Evolutionary conservation across 2,888 invertebrate genomes (phyloP).

Genomic region (Cepaea hortensis): DNA sequence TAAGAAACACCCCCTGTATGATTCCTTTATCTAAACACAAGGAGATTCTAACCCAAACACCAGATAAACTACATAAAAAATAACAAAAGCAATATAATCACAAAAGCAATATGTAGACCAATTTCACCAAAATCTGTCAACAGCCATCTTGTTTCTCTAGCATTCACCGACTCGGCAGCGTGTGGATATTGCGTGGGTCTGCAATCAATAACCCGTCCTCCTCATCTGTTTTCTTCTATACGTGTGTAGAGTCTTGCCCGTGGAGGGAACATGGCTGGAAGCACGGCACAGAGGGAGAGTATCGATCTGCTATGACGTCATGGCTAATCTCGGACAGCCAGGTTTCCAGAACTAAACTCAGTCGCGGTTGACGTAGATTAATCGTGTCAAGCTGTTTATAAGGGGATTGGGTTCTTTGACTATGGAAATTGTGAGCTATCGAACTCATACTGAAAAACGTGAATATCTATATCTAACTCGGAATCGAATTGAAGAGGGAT

Average conservation of each 20-base stretch:
- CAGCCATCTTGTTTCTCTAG: background rate
- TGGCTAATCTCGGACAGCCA: slow-evolving; percentile 7
- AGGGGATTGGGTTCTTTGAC: no score
- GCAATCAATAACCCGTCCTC: slow-evolving; percentile 9
- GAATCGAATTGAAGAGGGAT: no score
- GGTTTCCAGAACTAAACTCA: background rate
- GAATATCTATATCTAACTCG: no score
- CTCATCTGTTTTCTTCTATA: background rate
- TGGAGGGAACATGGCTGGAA: background rate
- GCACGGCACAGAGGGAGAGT: background rate
- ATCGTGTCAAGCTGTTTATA: no score
- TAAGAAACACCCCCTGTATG: background rate
- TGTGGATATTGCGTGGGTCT: background rate
- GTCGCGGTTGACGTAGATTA: background rate
- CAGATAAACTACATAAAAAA: background rate
- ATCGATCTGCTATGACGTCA: slow-evolving; percentile 23
- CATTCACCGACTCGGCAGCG: background rate
- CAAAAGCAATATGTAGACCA: background rate
- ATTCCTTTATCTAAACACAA: background rate
- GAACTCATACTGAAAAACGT: no score
- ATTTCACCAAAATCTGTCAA: background rate
- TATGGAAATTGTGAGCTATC: no score
- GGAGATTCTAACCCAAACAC: background rate
- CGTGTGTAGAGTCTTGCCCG: slow-evolving; percentile 14
- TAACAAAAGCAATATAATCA: background rate